These are phyloP conservation scores for Pantherophis guttatus DNA, from an alignment of 2,113 vertebrate genomes.

Conservation along the genomic window DNA sequence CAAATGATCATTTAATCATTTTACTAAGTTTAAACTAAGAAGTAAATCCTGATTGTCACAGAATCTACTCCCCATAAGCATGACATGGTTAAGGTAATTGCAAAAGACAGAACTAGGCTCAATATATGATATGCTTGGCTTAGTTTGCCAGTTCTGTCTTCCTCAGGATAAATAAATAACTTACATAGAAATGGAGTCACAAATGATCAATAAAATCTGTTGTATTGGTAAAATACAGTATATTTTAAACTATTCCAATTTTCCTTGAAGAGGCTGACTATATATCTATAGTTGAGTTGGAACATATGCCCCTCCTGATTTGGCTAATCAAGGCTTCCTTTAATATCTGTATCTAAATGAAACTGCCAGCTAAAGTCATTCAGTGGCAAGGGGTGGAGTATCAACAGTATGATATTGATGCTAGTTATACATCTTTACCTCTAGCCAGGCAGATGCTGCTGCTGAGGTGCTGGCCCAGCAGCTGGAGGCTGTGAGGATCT, in stretches of 20 bases:
- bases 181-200: not conserved
- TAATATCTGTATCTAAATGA: not conserved
- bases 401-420: not conserved
- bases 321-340: not conserved
- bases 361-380: not conserved
- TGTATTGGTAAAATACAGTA: not conserved
- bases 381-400: not conserved
- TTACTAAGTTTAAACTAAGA: not conserved
- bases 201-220: not conserved
- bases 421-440: not conserved
- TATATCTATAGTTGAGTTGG: not conserved
- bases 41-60: not conserved
- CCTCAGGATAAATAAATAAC: not conserved
- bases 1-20: not conserved
- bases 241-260: not conserved
- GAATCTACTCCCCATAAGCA: not conserved
- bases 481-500: not conserved
- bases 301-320: not conserved
- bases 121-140: not conserved
- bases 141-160: not conserved
- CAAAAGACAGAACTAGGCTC: not conserved
- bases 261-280: not conserved
- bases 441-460: not conserved
- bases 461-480: not conserved
- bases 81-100: not conserved